Base-by-base conservation (phyloP, 2,113 vertebrate genomes). In the Peromyscus maniculatus region DNA sequence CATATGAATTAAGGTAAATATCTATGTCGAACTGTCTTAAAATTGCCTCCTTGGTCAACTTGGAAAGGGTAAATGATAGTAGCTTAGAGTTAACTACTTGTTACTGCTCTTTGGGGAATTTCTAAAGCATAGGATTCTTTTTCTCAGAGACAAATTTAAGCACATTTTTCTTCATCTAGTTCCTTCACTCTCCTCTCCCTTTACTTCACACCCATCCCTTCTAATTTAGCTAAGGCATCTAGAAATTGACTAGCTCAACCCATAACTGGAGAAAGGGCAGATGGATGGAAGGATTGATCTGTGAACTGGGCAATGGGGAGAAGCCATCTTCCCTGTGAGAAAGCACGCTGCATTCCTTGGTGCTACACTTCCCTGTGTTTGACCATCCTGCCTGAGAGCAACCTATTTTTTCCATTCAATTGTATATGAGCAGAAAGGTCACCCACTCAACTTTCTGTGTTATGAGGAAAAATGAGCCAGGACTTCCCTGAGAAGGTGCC, bases 401-500 rank as follows among this genome's bases (percentile, higher is more conserved):
- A 74, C 84, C 87, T 95, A 78, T 91, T 97, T 98, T 98, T 98
- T 96, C 69, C 8, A 57, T 95, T 90, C 71, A 59, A 84, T 84
- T n/a, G 0, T 74, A 46, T 55, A n/a, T 97, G 95, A 96, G 96
- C 67, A 66, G 0, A 62, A 95, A 98, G 97, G 98, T 98, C 90
- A 91, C 89, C 84, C 80, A 97, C 96, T 97, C 83, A 59, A 93
- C 87, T 96, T 89, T 89, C 97, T 96, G 93, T 96, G 96, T 92
- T 96, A 93, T 94, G 96, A 98, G 95, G 78, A 97, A 96, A 98
- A 98, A 97, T 98, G 97, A 97, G 72, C 89, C 94, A 91, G 95
- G 96, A 94, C 57, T 74, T 93, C 86, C 55, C 96, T 79, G 80
- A 97, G 96, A 97, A 96, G 93, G 96, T 97, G 96, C 28, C 59